Percentiles rank a stretch among this genome's conserved stretches.
Conservation (phyloP, 1,140 invertebrate species). For the Drosophila repleta region DNA sequence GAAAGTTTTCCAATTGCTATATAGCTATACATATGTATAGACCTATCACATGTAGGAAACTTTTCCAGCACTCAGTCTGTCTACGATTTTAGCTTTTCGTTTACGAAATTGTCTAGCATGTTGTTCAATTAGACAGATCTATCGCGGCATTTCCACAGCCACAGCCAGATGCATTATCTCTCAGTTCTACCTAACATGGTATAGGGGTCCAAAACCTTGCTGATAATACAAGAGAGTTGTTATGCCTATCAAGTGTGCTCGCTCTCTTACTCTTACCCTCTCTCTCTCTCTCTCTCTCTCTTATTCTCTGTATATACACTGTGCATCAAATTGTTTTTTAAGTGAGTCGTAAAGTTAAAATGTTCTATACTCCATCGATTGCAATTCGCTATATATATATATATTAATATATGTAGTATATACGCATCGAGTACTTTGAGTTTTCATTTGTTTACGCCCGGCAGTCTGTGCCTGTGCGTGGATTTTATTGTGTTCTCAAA, state of each 20-base stretch:
- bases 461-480: background rate
- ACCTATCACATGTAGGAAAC: background rate
- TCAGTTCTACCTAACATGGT: slow-evolving; percentile 54
- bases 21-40: background rate
- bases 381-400: slow-evolving; percentile 19
- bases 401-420: background rate
- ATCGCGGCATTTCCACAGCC: slow-evolving; percentile 47
- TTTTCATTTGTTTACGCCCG: slow-evolving; percentile 12
- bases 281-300: slow-evolving; percentile 3
- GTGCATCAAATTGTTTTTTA: slow-evolving; percentile 7
- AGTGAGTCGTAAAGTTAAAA: slow-evolving; percentile 22
- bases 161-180: slow-evolving; percentile 51
- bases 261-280: background rate
- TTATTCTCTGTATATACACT: background rate
- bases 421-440: slow-evolving; percentile 4
- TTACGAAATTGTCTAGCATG: slow-evolving; percentile 15
- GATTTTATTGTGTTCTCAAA: slow-evolving; percentile 28
- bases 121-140: slow-evolving; percentile 34
- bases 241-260: background rate
- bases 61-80: slow-evolving; percentile 15
- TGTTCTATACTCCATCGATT: slow-evolving; percentile 37
- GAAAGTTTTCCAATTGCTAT: background rate
- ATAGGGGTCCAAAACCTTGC: slow-evolving; percentile 74
- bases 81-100: slow-evolving; percentile 7
- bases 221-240: slow-evolving; percentile 51